Conservation (phyloP, 1,140 invertebrate species). For the Caerostris darwini region DNA sequence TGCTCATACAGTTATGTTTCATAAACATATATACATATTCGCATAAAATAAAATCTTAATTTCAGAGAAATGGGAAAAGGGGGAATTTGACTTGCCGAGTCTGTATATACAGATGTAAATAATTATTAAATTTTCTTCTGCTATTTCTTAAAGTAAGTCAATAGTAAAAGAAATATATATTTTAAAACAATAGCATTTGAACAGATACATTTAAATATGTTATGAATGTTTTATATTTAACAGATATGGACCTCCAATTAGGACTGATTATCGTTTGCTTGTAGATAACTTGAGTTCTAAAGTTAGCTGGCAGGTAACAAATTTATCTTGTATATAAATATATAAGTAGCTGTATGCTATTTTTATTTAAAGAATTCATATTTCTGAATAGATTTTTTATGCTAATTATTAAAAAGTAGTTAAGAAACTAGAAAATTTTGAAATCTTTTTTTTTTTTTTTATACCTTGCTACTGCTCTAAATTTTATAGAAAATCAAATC, state of each 20-base stretch:
- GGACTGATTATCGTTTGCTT: constrained; percentile 97
- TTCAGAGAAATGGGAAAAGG: too few species aligned
- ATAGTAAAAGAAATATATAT: too few species aligned
- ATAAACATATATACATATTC: too few species aligned
- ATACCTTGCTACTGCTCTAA: not conserved
- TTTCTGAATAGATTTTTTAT: not conserved
- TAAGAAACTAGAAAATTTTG: not conserved
- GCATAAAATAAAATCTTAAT: too few species aligned
- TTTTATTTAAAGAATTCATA: not conserved
- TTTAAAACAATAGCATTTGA: too few species aligned
- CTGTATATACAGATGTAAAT: too few species aligned
- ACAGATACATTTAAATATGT: not conserved
- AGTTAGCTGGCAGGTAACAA: constrained; percentile 98
- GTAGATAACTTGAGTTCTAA: constrained; percentile 99
- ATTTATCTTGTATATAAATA: not conserved
- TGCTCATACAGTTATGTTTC: too few species aligned
- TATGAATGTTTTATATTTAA: not conserved
- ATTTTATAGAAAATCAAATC: not conserved
- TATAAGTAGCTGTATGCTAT: not conserved
- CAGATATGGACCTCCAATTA: constrained; percentile 98
- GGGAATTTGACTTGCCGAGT: too few species aligned
- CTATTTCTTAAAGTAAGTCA: too few species aligned
- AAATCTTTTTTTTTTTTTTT: not conserved
- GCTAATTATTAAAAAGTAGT: not conserved
- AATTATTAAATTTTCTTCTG: too few species aligned